Evolutionary conservation across 1,140 invertebrate genomes (phyloP), one percentile per base, ranked within the genome.

Genomic region (Drosophila busckii): DNA sequence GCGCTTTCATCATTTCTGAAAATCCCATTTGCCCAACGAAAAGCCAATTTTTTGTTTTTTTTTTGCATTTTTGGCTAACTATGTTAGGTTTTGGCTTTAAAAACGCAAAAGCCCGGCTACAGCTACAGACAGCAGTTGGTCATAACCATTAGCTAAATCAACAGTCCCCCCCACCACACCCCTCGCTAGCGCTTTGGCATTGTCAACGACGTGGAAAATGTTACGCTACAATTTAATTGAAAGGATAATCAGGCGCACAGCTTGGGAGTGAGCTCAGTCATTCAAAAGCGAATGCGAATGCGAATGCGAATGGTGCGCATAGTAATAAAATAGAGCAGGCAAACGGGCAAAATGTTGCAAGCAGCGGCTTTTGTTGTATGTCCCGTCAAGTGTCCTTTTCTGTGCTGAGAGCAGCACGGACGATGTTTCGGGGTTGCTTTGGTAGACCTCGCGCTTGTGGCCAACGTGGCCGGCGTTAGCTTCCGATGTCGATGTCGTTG

Each of bases 221-320:
- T 82, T 82, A 82, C 75, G 75, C 76, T 82, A 82, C 75, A 82
- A 82, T 75, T 82, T 82, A 82, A 82, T 82, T 82, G 75, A 82
- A 82, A 82, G 75, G 75, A 82, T 82, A 82, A 82, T 82, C 75
- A 82, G 75, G 75, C 31, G 76, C 73, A 80, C 62, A 68, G 71
- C 68, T 46, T 55, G 49, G 46, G 60, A 70, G 61, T n/a, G 60
- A 65, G 54, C 48, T 37, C 66, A 46, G 52, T 53, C 68, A 61
- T 34, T 40, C 29, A 55, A 46, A 54, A 10, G 25, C 37, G 32
- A 10, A 48, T 2, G 31, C 17, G 6, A 10, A 12, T 22, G 26
- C 7, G 8, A 28, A 34, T 28, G 12, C 19, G n/a, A 50, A 42
- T 22, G 37, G 41, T 28, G 23, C n/a, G n/a, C n/a, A n/a, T n/a